Evolutionary conservation across 2,113 vertebrate genomes (phyloP).

Genomic region (Trogon surrucura): DNA sequence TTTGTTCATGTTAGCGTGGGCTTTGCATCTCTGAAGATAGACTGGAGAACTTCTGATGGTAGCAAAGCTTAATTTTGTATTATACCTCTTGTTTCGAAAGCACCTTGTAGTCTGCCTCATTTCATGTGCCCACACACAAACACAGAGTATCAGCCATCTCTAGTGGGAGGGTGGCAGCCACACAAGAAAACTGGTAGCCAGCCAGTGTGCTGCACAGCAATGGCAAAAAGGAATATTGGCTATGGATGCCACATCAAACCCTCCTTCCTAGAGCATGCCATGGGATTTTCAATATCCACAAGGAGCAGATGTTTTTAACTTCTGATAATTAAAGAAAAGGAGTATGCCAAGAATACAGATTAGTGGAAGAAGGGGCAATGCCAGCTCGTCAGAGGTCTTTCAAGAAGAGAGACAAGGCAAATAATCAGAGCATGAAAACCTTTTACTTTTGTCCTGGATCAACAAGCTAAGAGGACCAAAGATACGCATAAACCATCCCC

Average conservation of each 20-base stretch:
- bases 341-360: neutral
- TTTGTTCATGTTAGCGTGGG: neutral
- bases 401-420: neutral
- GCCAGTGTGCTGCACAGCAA: fast-evolving
- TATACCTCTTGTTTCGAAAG: neutral
- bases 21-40: neutral
- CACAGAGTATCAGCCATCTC: neutral
- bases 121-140: neutral
- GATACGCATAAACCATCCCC: neutral
- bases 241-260: neutral
- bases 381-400: neutral
- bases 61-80: neutral
- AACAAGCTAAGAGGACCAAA: neutral
- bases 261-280: neutral
- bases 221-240: neutral
- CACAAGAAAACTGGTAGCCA: neutral
- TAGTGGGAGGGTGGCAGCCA: constrained; percentile 37
- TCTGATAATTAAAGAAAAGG: neutral
- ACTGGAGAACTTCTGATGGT: neutral
- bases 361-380: neutral
- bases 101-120: neutral
- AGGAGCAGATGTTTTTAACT: neutral
- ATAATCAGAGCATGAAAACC: neutral
- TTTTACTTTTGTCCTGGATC: neutral
- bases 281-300: neutral